phyloP scores from a whole-genome alignment of 2,113 vertebrate genomes.

The Ranitomeya variabilis region DNA sequence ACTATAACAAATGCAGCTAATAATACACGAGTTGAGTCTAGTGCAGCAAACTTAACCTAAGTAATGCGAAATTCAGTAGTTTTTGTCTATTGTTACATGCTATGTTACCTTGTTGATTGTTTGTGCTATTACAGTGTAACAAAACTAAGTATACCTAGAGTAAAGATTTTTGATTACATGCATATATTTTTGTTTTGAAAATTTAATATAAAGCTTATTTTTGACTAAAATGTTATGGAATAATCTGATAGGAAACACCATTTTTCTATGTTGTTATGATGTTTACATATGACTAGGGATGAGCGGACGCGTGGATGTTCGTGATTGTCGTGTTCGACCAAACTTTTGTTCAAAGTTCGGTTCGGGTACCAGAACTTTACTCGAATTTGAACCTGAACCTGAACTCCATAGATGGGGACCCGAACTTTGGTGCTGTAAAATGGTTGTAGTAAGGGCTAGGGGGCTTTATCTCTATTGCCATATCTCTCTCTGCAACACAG shows the following conservation, averaged over 20 bases:
- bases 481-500: too few species aligned
- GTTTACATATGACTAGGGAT: neutral
- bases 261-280: slow-evolving; percentile 13
- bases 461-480: too few species aligned
- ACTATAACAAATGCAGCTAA: neutral
- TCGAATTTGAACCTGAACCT: too few species aligned
- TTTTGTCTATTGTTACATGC: neutral
- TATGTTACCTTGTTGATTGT: neutral
- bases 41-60: neutral
- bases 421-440: too few species aligned
- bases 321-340: too few species aligned
- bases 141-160: neutral
- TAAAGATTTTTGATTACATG: neutral
- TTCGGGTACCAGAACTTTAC: too few species aligned
- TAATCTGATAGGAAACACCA: neutral
- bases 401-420: too few species aligned
- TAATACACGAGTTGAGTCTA: neutral
- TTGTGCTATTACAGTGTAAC: neutral
- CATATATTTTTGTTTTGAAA: neutral
- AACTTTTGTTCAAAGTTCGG: too few species aligned
- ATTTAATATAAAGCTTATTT: neutral
- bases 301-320: too few species aligned
- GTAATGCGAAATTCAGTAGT: neutral
- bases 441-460: too few species aligned
- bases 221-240: neutral